Conservation (phyloP, 1,140 invertebrate species). For the Oppia nitens region DNA sequence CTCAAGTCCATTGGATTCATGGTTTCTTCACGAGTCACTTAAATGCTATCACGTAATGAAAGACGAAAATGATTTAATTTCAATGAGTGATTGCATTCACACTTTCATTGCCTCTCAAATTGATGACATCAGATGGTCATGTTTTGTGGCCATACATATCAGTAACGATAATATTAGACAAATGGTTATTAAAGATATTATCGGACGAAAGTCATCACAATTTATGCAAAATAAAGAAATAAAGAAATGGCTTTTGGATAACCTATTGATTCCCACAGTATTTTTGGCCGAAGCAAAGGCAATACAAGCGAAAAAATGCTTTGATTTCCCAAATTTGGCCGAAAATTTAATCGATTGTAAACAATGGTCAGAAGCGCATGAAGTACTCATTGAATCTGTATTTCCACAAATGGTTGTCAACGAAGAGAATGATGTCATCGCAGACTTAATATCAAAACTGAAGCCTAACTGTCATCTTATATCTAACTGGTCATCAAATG, state of each 20-base stretch:
- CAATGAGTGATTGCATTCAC: slow-evolving; percentile 12
- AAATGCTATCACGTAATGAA: slow-evolving; percentile 12
- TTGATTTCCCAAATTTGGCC: not conserved
- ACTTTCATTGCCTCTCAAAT: slow-evolving; percentile 11
- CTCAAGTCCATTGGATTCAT: slow-evolving; percentile 10
- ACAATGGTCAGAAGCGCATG: slow-evolving; percentile 10
- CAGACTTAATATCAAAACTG: slow-evolving; percentile 3
- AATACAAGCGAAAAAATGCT: not conserved
- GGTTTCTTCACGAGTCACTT: slow-evolving; percentile 16
- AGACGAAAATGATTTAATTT: not conserved
- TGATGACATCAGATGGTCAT: slow-evolving; percentile 8
- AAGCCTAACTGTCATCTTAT: slow-evolving; percentile 2
- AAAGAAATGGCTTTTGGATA: slow-evolving; percentile 5
- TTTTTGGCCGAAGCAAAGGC: slow-evolving; percentile 14
- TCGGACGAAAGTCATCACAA: not conserved
- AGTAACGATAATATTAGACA: slow-evolving; percentile 11
- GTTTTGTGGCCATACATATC: slow-evolving; percentile 18
- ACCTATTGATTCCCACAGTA: not conserved
- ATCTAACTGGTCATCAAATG: slow-evolving; percentile 7
- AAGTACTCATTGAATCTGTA: slow-evolving; percentile 7
- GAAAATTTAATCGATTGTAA: not conserved
- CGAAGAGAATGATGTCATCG: not conserved
- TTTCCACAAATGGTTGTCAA: slow-evolving; percentile 14
- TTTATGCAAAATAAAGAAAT: slow-evolving; percentile 1
- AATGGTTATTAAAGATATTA: slow-evolving; percentile 1